These are phyloP conservation scores for Arrhamphus sclerolepis DNA, from an alignment of 2,797 vertebrate species.

Conservation along the genomic window DNA sequence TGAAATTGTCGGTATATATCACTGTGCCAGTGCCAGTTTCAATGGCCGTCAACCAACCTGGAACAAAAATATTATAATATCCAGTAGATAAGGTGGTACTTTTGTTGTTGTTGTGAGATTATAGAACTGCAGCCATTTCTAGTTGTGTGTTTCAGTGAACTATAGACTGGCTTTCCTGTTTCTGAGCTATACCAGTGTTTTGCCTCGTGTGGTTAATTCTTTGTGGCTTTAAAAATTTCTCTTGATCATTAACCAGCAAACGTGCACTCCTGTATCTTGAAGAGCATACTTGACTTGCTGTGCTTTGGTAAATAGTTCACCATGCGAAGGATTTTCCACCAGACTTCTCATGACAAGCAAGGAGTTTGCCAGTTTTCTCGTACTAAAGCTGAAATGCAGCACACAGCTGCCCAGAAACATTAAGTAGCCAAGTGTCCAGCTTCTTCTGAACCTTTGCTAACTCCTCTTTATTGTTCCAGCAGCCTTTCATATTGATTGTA, in stretches of 20 bases:
- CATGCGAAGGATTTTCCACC: background rate
- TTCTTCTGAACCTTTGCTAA: constrained; percentile 2
- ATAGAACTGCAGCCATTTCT: background rate
- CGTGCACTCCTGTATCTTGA: background rate
- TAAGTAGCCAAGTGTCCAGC: background rate
- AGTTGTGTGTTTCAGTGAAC: background rate
- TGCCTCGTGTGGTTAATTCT: constrained; percentile 3
- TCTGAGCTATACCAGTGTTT: background rate
- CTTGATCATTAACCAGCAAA: constrained; percentile 17
- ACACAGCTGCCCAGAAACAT: background rate
- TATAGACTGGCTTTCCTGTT: background rate
- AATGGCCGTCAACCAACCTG: too few species aligned
- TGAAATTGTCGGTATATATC: too few species aligned
- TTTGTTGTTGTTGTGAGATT: background rate
- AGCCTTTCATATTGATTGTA: background rate
- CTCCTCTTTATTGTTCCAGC: background rate
- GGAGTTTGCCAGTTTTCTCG: background rate
- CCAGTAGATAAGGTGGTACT: too few species aligned
- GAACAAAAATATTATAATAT: too few species aligned
- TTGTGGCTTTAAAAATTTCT: background rate
- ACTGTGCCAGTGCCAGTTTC: too few species aligned
- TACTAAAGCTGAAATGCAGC: background rate
- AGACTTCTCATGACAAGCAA: background rate
- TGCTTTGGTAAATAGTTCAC: background rate
- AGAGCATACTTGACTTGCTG: background rate